These are phyloP conservation scores for Netelia melanura DNA, from an alignment of 2,888 invertebrate genomes.

Conservation along the genomic window DNA sequence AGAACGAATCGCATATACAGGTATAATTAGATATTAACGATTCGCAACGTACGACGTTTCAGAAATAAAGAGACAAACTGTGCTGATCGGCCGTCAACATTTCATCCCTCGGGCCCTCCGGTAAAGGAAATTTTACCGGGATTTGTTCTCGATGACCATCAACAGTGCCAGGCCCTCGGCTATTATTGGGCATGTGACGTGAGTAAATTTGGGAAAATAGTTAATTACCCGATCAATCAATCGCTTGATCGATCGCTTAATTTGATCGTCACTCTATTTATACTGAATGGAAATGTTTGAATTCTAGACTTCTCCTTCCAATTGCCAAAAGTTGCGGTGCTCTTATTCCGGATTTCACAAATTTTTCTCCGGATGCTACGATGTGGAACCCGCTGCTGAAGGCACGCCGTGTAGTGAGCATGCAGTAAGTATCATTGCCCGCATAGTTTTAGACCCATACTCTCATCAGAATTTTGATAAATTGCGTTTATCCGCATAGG, in stretches of 20 bases:
- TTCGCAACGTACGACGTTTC: background rate
- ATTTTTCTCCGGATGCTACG: background rate
- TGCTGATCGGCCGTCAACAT: background rate
- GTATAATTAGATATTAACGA: background rate
- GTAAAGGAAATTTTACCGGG: background rate
- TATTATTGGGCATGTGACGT: background rate
- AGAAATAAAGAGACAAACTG: background rate
- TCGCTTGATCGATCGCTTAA: too few species aligned
- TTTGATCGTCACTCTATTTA: too few species aligned
- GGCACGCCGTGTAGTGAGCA: background rate
- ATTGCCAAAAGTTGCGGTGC: background rate
- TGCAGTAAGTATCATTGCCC: background rate
- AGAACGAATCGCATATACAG: background rate
- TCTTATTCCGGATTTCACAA: conserved; percentile 7
- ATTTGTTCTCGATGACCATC: background rate
- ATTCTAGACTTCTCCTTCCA: background rate
- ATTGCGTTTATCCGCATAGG: background rate
- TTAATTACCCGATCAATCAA: too few species aligned
- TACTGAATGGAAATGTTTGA: background rate
- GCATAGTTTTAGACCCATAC: background rate
- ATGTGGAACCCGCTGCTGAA: background rate
- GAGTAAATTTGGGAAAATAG: background rate
- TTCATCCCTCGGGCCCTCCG: background rate
- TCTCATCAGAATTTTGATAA: background rate
- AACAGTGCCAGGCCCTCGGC: background rate